A percentile compares a stretch with the other conserved stretches of the same genome.
These are phyloP conservation scores for Xiphophorus couchianus DNA, from an alignment of 2,113 vertebrate species.

Conservation along the genomic window DNA sequence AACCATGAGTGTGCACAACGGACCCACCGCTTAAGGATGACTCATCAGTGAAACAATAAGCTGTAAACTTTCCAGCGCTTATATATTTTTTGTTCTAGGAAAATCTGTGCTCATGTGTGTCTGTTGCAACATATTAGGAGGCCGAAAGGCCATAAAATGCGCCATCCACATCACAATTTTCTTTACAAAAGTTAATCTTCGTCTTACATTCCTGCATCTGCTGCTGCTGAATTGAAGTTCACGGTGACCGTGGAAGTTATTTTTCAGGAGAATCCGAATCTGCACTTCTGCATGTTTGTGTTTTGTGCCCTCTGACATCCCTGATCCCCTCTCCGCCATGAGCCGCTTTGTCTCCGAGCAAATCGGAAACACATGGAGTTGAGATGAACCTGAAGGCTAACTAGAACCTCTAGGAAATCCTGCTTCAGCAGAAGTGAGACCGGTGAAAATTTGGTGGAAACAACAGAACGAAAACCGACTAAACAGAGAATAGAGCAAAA, in stretches of 20 bases:
- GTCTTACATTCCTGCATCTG: background rate
- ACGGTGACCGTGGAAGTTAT: slow-evolving; percentile 5
- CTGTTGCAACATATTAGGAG: background rate
- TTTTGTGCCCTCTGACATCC: slow-evolving; percentile 1
- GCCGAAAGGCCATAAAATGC: background rate
- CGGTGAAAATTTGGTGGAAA: slow-evolving; percentile 27
- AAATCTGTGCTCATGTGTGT: background rate
- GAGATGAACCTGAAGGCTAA: slow-evolving; percentile 29
- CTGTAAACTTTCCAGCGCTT: background rate
- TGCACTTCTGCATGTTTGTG: slow-evolving; percentile 4
- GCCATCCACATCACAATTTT: background rate
- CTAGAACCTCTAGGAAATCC: slow-evolving; percentile 43
- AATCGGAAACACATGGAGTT: slow-evolving; percentile 56
- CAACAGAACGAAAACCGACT: background rate
- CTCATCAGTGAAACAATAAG: slow-evolving; percentile 24
- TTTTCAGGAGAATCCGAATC: background rate
- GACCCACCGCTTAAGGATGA: slow-evolving; percentile 24
- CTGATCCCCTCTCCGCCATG: slow-evolving; percentile 30
- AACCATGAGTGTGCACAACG: slow-evolving; percentile 16
- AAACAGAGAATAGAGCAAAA: background rate
- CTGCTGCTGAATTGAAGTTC: background rate
- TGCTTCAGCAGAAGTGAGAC: slow-evolving; percentile 33
- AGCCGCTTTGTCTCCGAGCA: slow-evolving; percentile 38
- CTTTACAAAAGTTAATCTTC: background rate
- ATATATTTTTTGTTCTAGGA: background rate